phyloP scores from a whole-genome alignment of 2,113 vertebrate genomes.

The Penelope pileata region DNA sequence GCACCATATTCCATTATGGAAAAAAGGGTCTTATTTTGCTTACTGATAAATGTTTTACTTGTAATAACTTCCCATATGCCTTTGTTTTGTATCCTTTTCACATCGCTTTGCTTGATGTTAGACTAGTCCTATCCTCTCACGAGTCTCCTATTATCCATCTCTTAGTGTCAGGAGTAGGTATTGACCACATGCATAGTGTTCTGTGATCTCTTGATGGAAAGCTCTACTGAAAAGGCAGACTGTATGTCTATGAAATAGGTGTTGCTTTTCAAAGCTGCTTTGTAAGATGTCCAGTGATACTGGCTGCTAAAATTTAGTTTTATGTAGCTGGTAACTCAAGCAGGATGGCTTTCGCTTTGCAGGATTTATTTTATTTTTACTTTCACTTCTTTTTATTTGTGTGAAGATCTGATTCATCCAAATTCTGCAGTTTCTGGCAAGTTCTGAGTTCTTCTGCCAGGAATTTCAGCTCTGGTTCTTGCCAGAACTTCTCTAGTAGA shows the following conservation, averaged over 20 bases:
- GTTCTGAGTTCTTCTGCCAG: neutral
- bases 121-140: neutral
- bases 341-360: neutral
- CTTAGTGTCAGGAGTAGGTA: neutral
- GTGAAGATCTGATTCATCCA: neutral
- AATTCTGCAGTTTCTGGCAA: neutral
- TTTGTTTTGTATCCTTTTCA: neutral
- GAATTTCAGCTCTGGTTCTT: neutral
- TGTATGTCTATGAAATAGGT: neutral
- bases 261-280: neutral
- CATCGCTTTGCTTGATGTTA: neutral
- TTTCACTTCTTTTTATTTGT: neutral
- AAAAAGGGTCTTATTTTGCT: neutral
- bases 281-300: neutral
- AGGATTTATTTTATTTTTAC: neutral
- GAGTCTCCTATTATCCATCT: neutral
- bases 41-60: neutral
- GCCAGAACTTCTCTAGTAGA: neutral
- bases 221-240: neutral
- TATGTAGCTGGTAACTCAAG: neutral
- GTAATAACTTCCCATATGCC: accelerated
- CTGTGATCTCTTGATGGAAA: neutral
- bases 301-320: neutral
- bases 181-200: neutral
- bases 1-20: neutral